Evolutionary conservation across 1,140 invertebrate genomes (phyloP), one percentile per base, ranked within the genome.

Genomic region (Apis laboriosa): DNA sequence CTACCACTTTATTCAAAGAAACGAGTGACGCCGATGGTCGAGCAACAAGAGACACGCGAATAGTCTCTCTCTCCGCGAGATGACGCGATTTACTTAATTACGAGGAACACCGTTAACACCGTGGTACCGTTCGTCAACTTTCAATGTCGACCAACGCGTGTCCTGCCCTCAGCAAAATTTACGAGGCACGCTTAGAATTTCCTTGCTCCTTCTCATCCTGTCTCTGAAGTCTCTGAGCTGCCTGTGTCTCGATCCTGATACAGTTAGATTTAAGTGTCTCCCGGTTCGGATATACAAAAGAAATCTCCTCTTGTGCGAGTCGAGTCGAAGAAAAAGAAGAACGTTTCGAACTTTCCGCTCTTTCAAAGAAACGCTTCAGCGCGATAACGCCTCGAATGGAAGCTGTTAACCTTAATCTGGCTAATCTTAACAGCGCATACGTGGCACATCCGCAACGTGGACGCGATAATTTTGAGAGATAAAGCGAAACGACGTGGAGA

Each of bases 31-130:
- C 13, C 49, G 49, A 77, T 73, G n/a, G 64, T 77, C 61, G 77
- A 83, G 21, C 63, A 17, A 4, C 24, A 21, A 64, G 76, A 64
- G 80, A 84, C 85, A 68, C 78, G 73, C 76, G 74, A 61, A 34
- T 68, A 80, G 64, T 63, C 58, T 56, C 56, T 34, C 34, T 43
- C 56, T 43, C 34, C 5, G 34, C 34, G 34, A 43, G 34, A 43
- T 43, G 84, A 82, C 77, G 80, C 79, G 85, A 89, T 90, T 90
- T 86, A 83, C 76, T 91, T 89, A 90, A 90, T 91, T 82, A 82
- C 80, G 21, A n/a, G 19, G 64, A 74, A 89, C 80, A 90, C 90
- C 88, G 90, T 91, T 89, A 78, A 87, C 81, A 83, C 77, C 81
- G 72, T 49, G 76, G 77, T 86, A 87, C 85, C 81, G 85, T 84